Conservation (phyloP, 1,140 invertebrate genomes). For the Hesperophylax magnus region DNA sequence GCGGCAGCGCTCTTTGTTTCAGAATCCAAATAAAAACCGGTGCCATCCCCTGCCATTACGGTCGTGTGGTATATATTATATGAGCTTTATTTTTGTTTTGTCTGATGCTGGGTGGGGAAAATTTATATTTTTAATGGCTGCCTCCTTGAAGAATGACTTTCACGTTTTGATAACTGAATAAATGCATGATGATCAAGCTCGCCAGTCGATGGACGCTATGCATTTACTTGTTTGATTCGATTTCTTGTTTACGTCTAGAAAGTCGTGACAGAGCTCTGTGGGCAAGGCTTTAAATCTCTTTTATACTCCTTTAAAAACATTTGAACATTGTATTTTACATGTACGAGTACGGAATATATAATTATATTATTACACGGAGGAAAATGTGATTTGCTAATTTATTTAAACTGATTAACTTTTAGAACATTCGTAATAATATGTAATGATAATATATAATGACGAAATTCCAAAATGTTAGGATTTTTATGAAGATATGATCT, state of each 20-base stretch:
- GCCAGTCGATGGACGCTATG: too few species aligned
- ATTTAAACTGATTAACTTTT: too few species aligned
- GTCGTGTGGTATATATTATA: neutral
- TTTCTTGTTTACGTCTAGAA: neutral
- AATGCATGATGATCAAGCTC: neutral
- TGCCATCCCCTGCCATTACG: neutral
- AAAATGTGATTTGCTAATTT: too few species aligned
- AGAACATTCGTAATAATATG: too few species aligned
- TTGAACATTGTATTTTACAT: too few species aligned
- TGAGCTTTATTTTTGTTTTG: neutral
- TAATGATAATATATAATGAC: too few species aligned
- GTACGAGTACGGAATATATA: too few species aligned
- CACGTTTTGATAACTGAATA: constrained; percentile 9
- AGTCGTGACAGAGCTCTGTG: neutral
- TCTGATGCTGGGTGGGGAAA: neutral
- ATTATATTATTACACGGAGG: too few species aligned
- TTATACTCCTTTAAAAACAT: too few species aligned
- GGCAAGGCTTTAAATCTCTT: neutral
- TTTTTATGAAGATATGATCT: too few species aligned
- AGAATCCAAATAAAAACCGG: neutral
- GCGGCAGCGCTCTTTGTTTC: constrained; percentile 10
- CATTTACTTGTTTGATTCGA: too few species aligned
- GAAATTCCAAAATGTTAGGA: too few species aligned
- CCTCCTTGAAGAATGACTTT: neutral
- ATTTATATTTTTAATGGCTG: neutral